Evolutionary conservation across 2,797 vertebrate genomes (phyloP), one percentile per base, ranked within the genome.

Genomic region (Oceanodroma leucorhoa): DNA sequence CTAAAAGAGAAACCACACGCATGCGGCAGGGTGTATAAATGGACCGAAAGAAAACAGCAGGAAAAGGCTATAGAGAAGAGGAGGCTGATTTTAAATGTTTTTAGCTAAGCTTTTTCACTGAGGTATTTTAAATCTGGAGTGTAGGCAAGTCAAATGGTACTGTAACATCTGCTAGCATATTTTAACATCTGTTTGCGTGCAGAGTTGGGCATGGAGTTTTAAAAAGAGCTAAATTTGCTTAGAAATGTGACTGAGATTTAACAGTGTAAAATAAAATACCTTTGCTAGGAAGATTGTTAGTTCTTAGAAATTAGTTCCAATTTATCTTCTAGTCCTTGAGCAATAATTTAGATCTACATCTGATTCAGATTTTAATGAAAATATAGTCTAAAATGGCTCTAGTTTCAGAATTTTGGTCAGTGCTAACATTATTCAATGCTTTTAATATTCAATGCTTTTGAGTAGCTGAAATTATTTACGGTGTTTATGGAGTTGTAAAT

Each of bases 141-240:
- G 61, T 76, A 81, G 76, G 50, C 82, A 91, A 45, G 36, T 58
- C n/a, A 67, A 69, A 32, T 86, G 53, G 38, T 81, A 45, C 40
- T 73, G 55, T 64, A 85, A 95, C 87, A 93, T 95, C 82, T 95
- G 58, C 50, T 84, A 67, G 41, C 38, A 46, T 69, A 43, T 90
- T 92, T 76, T 71, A 90, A 82, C 90, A 89, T 92, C 89, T 95
- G 81, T 83, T 93, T 22, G 1, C 0, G 0, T 70, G 61, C 32
- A 58, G 40, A 78, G 32, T 10, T 85, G 26, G 48, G 34, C 36
- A 50, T 61, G 9, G n/a, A 83, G 40, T 60, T 92, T 77, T 85
- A 62, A 89, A 71, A 70, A 61, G 32, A 82, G 41, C 20, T 55
- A 45, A 43, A 67, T 85, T 84, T 87, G 11, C 89, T 88, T 64